A percentile compares a stretch with the other conserved stretches of the same genome.
Conservation (phyloP, 1,140 invertebrate genomes). For the Megathymus violae region DNA sequence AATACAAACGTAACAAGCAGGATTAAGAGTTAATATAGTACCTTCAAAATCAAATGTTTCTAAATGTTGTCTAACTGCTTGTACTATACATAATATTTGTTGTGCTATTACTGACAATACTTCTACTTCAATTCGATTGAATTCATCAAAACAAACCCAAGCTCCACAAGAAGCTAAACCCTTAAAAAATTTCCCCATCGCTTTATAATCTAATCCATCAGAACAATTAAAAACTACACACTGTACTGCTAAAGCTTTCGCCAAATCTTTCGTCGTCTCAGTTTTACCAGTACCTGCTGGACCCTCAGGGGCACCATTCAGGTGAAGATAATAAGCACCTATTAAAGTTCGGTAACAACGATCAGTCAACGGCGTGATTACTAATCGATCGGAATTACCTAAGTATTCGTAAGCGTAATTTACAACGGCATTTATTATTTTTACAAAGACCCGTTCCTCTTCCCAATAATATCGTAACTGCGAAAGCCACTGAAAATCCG, state of each 20-base stretch:
- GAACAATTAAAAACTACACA: slow-evolving; percentile 97
- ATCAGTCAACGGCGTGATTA: slow-evolving; percentile 94
- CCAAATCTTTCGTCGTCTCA: slow-evolving; percentile 96
- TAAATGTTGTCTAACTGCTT: slow-evolving; percentile 89
- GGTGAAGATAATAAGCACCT: slow-evolving; percentile 94
- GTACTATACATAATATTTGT: slow-evolving; percentile 91
- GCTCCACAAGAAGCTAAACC: slow-evolving; percentile 94
- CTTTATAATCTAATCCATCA: slow-evolving; percentile 95
- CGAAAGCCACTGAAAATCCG: slow-evolving; percentile 95
- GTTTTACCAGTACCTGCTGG: slow-evolving; percentile 98
- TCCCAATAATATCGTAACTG: slow-evolving; percentile 97
- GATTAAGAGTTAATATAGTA: slow-evolving; percentile 92
- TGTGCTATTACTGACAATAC: slow-evolving; percentile 95
- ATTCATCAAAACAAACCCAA: slow-evolving; percentile 98
- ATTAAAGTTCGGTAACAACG: slow-evolving; percentile 94
- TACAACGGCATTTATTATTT: slow-evolving; percentile 94
- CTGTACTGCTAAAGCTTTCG: slow-evolving; percentile 94
- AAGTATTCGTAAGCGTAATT: slow-evolving; percentile 96
- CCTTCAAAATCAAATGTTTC: slow-evolving; percentile 94
- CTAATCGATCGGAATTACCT: slow-evolving; percentile 91
- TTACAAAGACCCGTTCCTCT: slow-evolving; percentile 89
- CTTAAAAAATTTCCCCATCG: slow-evolving; percentile 95
- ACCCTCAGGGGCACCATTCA: slow-evolving; percentile 94
- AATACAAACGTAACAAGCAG: slow-evolving; percentile 95
- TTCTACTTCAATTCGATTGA: slow-evolving; percentile 96